A percentile compares a stretch with the other conserved stretches of the same genome.
Evolutionary conservation across 2,888 invertebrate genomes (phyloP).

Genomic region (Metalampra italica): DNA sequence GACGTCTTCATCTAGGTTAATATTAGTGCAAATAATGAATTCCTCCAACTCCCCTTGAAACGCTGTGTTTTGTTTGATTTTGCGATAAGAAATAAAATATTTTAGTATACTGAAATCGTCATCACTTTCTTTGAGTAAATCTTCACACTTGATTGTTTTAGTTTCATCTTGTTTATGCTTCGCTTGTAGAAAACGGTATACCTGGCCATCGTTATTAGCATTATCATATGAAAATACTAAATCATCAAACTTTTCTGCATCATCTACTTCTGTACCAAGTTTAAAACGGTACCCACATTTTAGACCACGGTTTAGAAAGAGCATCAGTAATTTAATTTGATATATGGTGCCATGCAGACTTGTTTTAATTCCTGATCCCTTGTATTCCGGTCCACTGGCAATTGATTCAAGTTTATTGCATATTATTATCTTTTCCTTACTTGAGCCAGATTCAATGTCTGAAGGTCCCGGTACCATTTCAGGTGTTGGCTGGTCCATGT

Average conservation of each 20-base stretch:
- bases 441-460: neutral
- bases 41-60: neutral
- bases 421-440: neutral
- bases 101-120: neutral
- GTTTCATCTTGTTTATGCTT: neutral
- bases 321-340: neutral
- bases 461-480: too few species aligned
- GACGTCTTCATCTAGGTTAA: neutral
- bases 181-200: neutral
- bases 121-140: neutral
- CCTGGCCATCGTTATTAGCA: neutral
- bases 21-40: neutral
- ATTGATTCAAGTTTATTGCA: neutral
- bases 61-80: neutral
- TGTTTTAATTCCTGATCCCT: neutral
- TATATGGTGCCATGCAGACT: neutral
- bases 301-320: neutral
- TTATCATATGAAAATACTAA: neutral
- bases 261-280: neutral
- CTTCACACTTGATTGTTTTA: neutral
- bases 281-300: neutral
- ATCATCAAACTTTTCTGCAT: constrained; percentile 2
- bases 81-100: neutral
- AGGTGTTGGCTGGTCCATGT: too few species aligned
- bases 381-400: neutral